Evolutionary conservation across 2,797 vertebrate species (phyloP).

Genomic region (Acrocephalus scirpaceus): DNA sequence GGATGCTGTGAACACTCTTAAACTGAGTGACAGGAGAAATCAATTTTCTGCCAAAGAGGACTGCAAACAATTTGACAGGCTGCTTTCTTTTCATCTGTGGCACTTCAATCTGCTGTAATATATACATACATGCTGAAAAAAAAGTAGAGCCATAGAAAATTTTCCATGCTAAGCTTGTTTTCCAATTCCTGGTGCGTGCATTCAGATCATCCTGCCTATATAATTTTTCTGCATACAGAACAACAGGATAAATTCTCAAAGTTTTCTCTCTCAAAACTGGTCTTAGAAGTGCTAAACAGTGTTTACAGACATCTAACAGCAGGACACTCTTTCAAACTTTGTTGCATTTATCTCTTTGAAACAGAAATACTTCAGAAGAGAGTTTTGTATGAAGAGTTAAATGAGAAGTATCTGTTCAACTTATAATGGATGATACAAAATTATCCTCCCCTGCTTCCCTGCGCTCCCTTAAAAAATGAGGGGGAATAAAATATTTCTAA

Average conservation of each 20-base stretch:
- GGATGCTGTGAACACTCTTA: background rate
- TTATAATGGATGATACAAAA: background rate
- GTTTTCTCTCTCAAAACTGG: background rate
- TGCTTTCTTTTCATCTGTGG: background rate
- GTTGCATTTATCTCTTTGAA: background rate
- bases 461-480: rapidly evolving
- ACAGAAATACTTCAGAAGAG: background rate
- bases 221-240: background rate
- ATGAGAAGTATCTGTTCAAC: background rate
- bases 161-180: background rate
- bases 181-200: background rate
- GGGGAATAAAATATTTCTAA: background rate
- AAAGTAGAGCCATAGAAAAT: background rate
- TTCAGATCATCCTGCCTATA: background rate
- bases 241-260: background rate
- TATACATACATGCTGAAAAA: background rate
- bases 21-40: slow-evolving; percentile 8
- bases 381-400: background rate
- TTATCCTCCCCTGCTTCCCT: background rate
- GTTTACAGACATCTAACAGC: background rate
- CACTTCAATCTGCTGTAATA: background rate
- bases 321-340: background rate
- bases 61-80: background rate
- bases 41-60: slow-evolving; percentile 5
- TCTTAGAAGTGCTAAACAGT: background rate